Percentiles rank a stretch among this genome's conserved stretches.
Conservation (phyloP, 2,888 invertebrate species). For the Baronia brevicornis region DNA sequence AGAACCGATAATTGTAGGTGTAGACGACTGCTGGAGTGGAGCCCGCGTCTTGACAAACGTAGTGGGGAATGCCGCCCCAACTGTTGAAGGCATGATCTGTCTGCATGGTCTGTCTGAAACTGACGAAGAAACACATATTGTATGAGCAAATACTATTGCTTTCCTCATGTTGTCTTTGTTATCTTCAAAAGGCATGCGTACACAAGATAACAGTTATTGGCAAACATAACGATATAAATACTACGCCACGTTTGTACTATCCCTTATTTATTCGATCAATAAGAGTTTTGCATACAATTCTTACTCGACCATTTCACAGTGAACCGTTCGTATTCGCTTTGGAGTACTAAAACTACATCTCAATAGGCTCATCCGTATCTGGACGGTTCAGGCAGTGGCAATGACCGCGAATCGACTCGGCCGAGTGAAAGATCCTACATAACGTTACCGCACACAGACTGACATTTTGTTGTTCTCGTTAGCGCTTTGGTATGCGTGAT, state of each 20-base stretch:
- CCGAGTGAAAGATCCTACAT: constrained; percentile 23
- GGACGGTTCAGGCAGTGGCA: constrained; percentile 39
- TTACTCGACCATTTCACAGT: constrained; percentile 20
- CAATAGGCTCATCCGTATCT: constrained; percentile 22
- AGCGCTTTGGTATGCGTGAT: constrained; percentile 12
- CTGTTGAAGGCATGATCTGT: too few relatives aligned
- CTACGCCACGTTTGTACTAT: constrained; percentile 1
- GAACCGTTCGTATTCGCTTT: constrained; percentile 20
- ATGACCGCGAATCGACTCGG: constrained; percentile 39
- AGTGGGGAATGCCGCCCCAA: too few relatives aligned
- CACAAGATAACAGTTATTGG: too few relatives aligned
- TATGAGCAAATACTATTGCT: too few relatives aligned
- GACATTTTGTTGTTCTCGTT: constrained; percentile 15
- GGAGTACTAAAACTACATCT: constrained; percentile 23
- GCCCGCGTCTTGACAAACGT: too few relatives aligned
- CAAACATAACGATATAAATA: constrained; percentile 13
- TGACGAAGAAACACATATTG: too few relatives aligned
- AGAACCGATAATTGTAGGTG: too few relatives aligned
- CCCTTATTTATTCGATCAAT: constrained; percentile 5
- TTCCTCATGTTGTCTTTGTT: too few relatives aligned
- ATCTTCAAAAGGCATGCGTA: too few relatives aligned
- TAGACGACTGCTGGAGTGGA: too few relatives aligned
- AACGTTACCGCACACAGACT: constrained; percentile 24
- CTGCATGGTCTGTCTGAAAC: too few relatives aligned
- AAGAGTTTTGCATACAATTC: constrained; percentile 9